Evolutionary conservation across 2,113 vertebrate species (phyloP), one percentile per base, ranked within the genome.

Genomic region (Thalassoma bifasciatum): DNA sequence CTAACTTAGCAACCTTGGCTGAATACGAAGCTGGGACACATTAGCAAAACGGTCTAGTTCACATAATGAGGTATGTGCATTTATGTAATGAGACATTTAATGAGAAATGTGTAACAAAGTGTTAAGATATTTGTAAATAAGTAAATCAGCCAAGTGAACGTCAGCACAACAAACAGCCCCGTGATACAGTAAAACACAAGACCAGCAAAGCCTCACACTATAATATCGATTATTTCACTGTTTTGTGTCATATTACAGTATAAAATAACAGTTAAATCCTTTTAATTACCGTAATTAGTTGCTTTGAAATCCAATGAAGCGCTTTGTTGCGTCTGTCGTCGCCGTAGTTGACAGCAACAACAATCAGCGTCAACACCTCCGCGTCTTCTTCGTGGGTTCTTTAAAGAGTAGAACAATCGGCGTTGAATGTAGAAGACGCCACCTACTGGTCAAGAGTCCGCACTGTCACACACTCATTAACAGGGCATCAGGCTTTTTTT

Each of bases 281-380:
- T 46, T 16, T 13, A 24, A 65, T 85, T 90, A 90, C 86, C 84
- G 62, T 77, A 2, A 19, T 0, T 3, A 36, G 59, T 4, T 1
- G 37, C 52, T 75, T 4, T 3, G 17, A 3, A 1, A 13, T 56
- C 24, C 16, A 21, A 30, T 36, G 50, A 14, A 0, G 26, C 23
- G 57, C 14, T 66, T 44, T 17, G 59, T 51, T 9, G 36, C 64
- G 63, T 75, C 77, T 57, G 22, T 24, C 12, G 47, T 26, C 8
- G 17, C 30, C 0, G 22, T 23, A 14, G 61, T 56, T 2, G 57
- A 9, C 8, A 53, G 24, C 81, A 78, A 40, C 63, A 46, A 81
- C 34, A 36, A 69, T 64, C 53, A 46, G 58, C 79, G 82, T 87
- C 69, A 64, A 66, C 66, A 2, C 51, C 67, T 54, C n/a, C 86